These are phyloP conservation scores for Gisinianus flammeolus DNA, from an alignment of 2,888 invertebrate species.

Conservation along the genomic window DNA sequence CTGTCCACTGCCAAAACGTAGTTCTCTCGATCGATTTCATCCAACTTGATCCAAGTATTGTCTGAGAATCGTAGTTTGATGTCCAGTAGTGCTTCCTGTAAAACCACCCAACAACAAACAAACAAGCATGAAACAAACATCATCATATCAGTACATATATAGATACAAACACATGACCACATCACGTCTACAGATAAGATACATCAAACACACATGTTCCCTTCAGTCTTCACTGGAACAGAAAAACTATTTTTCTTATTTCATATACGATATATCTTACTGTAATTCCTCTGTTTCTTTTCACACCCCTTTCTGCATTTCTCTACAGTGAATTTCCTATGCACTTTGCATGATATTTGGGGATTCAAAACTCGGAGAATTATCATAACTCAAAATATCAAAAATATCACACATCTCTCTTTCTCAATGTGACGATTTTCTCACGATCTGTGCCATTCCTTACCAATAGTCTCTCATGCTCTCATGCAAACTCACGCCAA, in stretches of 20 bases:
- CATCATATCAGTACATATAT: neutral
- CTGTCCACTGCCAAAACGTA: slow-evolving; percentile 88
- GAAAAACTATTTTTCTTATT: neutral
- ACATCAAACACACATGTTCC: neutral
- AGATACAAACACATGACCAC: neutral
- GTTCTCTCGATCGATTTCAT: slow-evolving; percentile 83
- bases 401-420: too few relatives aligned
- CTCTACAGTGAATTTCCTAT: too few relatives aligned
- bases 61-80: slow-evolving; percentile 92
- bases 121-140: neutral
- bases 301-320: neutral
- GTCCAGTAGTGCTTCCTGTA: slow-evolving; percentile 88
- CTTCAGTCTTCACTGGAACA: neutral
- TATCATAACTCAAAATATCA: too few relatives aligned
- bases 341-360: too few relatives aligned
- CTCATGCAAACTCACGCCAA: too few relatives aligned
- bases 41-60: slow-evolving; percentile 80
- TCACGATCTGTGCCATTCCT: too few relatives aligned
- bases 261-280: neutral
- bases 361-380: too few relatives aligned
- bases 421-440: too few relatives aligned
- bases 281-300: neutral
- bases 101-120: slow-evolving; percentile 54
- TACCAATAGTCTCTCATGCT: too few relatives aligned
- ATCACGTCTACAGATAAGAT: neutral